These are phyloP conservation scores for human DNA, from an alignment of 2,113 vertebrate genomes.

Conservation along the genomic window GRCh38 chr7:105738001-105738500, in stretches of 20 bases:
- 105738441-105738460: neutral
- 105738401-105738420: neutral
- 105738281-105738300: neutral
- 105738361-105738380: neutral
- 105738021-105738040: neutral
- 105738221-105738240: neutral
- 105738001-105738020: neutral
- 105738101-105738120: neutral
- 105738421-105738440: neutral
- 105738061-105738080: neutral
- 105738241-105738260: neutral
- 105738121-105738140: neutral
- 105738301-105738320: neutral
- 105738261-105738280: neutral
- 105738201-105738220: neutral
- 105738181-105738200: neutral
- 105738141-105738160: neutral
- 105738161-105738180: slow-evolving; percentile 18
- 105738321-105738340: neutral
- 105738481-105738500: neutral
- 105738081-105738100: neutral
- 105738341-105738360: neutral
- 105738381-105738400: neutral
- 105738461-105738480: neutral
- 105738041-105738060: neutral